Percentiles rank a stretch among this genome's conserved stretches.
Conservation (phyloP, 2,797 vertebrate genomes). For the Natrix natrix region DNA sequence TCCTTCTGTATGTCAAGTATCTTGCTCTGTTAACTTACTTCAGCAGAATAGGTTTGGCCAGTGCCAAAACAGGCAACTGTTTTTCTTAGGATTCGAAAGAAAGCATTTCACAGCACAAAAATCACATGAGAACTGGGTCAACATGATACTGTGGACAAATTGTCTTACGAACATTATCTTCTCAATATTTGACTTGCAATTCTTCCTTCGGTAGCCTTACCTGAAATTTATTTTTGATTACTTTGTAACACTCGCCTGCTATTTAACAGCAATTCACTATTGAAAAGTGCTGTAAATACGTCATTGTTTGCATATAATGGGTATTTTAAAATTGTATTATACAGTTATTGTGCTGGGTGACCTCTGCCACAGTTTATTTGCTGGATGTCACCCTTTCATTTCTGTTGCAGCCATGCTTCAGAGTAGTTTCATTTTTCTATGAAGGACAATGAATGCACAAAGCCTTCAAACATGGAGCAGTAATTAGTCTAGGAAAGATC, state of each 20-base stretch:
- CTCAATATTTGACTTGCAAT: slow-evolving; percentile 34
- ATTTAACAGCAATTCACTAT: slow-evolving; percentile 60
- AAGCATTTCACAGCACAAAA: not conserved
- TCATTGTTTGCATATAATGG: slow-evolving; percentile 64
- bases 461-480: slow-evolving; percentile 63
- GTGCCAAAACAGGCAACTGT: not conserved
- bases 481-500: slow-evolving; percentile 70
- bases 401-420: slow-evolving; percentile 62
- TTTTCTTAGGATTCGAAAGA: not conserved
- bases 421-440: slow-evolving; percentile 62
- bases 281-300: slow-evolving; percentile 58
- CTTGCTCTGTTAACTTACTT: not conserved
- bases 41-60: not conserved
- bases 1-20: not conserved
- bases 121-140: not conserved
- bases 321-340: slow-evolving; percentile 65
- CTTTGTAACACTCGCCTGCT: slow-evolving; percentile 46
- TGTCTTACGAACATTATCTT: not conserved
- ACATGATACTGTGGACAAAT: not conserved
- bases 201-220: slow-evolving; percentile 38
- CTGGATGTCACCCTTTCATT: slow-evolving; percentile 64
- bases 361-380: slow-evolving; percentile 63
- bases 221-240: slow-evolving; percentile 49
- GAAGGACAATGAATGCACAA: slow-evolving; percentile 64
- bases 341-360: slow-evolving; percentile 59